Evolutionary conservation across 2,888 invertebrate species (phyloP).

Genomic region (Cepaea hortensis): DNA sequence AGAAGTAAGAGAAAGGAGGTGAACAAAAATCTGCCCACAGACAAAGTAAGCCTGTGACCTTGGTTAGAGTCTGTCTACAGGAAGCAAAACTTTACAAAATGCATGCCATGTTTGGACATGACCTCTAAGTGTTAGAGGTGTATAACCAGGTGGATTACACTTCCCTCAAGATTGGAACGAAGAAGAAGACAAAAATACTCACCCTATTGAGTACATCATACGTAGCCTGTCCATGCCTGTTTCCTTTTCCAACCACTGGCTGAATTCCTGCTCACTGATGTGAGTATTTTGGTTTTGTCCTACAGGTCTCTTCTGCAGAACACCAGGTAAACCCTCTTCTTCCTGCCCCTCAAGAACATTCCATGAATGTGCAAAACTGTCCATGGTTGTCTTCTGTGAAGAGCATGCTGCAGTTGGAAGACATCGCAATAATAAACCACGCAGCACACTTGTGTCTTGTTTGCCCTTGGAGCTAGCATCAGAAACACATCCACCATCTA

Average conservation of each 20-base stretch:
- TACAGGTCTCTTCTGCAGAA: neutral
- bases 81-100: neutral
- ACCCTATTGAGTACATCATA: conserved; percentile 15
- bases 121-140: neutral
- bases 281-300: neutral
- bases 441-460: neutral
- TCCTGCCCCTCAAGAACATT: neutral
- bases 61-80: no score
- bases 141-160: no score
- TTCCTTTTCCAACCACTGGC: conserved; percentile 13
- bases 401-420: neutral
- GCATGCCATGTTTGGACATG: neutral
- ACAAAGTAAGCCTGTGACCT: no score
- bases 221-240: conserved; percentile 13
- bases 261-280: neutral
- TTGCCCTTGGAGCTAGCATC: neutral
- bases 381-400: neutral
- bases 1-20: no score
- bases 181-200: neutral
- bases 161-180: no score
- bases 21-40: no score
- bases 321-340: conserved; percentile 13
- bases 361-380: neutral
- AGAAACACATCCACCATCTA: neutral
- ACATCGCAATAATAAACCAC: neutral